Evolutionary conservation across 2,888 invertebrate species (phyloP), one percentile per base, ranked within the genome.

Genomic region (Bibio marci): DNA sequence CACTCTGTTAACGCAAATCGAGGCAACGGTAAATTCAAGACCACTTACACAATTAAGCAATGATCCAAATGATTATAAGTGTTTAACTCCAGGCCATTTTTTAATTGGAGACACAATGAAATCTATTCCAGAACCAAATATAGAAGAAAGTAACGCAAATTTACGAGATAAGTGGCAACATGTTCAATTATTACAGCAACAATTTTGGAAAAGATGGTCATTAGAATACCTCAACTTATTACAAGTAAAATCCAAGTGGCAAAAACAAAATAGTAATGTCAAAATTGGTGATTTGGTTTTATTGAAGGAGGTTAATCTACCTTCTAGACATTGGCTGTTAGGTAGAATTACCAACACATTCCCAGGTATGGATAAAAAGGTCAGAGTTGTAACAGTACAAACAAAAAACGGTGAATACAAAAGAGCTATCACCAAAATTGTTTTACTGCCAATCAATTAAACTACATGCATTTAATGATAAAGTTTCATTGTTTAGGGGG

Each of bases 11-110:
- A 38, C 40, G 8, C 46, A 48, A 36, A 45, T 49, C 12, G 47
- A 49, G 36, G 48, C 46, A 2, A 34, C 43, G 12, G 30, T 49
- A 3, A 49, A 50, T 39, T 48, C 46, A 7, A 31, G 48, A 13
- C 47, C 48, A 11, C 13, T 51, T 2, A 38, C 4, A 8, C 8
- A 13, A 35, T 38, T 32, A 5, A 30, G 26, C 2, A 35, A 36
- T 15, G 30, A 28, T 11, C n/a, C 14, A 14, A 30, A 15, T 32
- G 42, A 43, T 33, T 30, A 22, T 32, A 18, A 30, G n/a, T 10
- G 14, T 10, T 13, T 40, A 8, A 40, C 36, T 19, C 40, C 40
- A 14, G 19, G 8, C n/a, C 38, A 38, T 39, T 39, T 39, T 34
- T 10, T 32, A 13, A 34, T 28, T 7, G 39, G 39, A 10, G 7